Base-by-base conservation (phyloP, 2,888 invertebrate species). In the Glomeris marginata region DNA sequence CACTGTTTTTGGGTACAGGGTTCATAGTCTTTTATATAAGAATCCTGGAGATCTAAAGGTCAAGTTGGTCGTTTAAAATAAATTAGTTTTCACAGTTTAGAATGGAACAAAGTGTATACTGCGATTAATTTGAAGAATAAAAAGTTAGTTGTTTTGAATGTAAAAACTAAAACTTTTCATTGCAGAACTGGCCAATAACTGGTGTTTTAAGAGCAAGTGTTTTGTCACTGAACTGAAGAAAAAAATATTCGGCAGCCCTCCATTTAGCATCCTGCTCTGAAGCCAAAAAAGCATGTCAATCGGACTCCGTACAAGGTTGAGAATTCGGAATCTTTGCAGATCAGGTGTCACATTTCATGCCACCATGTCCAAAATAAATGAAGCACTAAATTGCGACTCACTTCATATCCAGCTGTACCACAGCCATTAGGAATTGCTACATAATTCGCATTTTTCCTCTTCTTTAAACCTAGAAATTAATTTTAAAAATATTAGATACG, bases 391-490 rank as follows among this genome's bases (percentile, higher is more conserved):
- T n/a, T 20, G 18, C 37, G 8, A 79, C 74, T 58, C 77, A 74
- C 74, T 65, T 73, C 75, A 56, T 88, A 70, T 10, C 87, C 87
- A 28, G 84, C 69, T 0, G 86, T 81, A 5, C 90, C 90, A 69
- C 90, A 91, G 16, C 90, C 88, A 69, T 90, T 81, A 15, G 81
- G 76, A 50, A 74, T 72, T 8, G 87, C 81, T 33, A 73, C 69
- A 61, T 88, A 83, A 60, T 80, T 78, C 64, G 76, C 74, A 62
- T 85, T 79, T 21, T 77, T 75, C 46, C 76, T 77, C 35, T 84
- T 77, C 55, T 71, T 72, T 3, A 72, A 72, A 45, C 78, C 86
- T 16, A 10, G 18, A 16, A 5, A 38, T 38, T 38, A 8, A 38
- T 38, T 38, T 38, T 16, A 15, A 38, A 16, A 38, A 16, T 38